phyloP scores from a whole-genome alignment of 2,797 vertebrate species.

The Buphagus erythrorhynchus region DNA sequence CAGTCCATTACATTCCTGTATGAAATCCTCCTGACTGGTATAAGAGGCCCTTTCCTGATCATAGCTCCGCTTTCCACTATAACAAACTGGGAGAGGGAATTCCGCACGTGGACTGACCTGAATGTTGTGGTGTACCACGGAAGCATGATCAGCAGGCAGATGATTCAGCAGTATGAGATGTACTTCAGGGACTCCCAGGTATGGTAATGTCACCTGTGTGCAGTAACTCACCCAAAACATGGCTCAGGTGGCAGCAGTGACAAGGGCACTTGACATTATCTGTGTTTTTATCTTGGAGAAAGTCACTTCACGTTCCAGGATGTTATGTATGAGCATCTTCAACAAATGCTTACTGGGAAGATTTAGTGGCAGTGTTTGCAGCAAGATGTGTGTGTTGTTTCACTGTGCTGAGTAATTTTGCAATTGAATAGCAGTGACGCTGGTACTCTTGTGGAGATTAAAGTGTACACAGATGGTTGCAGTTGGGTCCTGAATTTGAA shows the following conservation, averaged over 20 bases:
- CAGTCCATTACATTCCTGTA: slow-evolving; percentile 98
- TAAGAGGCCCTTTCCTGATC: slow-evolving; percentile 93
- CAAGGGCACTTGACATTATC: background rate
- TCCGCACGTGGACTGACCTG: slow-evolving; percentile 94
- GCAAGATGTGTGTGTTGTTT: background rate
- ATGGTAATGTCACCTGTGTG: background rate
- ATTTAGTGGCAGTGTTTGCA: background rate
- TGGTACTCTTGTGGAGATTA: background rate
- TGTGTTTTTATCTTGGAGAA: background rate
- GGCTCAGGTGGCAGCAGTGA: background rate
- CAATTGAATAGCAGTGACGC: background rate
- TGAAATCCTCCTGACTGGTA: slow-evolving; percentile 90
- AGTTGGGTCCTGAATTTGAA: background rate
- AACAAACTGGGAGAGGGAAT: slow-evolving; percentile 98
- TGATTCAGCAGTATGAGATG: slow-evolving; percentile 99
- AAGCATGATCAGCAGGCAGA: slow-evolving; percentile 96
- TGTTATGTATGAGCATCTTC: background rate
- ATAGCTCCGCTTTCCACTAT: slow-evolving; percentile 99
- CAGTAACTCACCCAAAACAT: background rate
- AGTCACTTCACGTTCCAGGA: background rate
- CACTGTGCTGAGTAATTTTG: background rate
- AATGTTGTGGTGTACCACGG: slow-evolving; percentile 98
- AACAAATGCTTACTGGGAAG: background rate
- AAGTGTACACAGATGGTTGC: background rate
- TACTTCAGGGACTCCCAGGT: slow-evolving; percentile 98